Evolutionary conservation across 1,140 invertebrate genomes (phyloP), one percentile per base, ranked within the genome.

Genomic region (Cherax quadricarinatus): DNA sequence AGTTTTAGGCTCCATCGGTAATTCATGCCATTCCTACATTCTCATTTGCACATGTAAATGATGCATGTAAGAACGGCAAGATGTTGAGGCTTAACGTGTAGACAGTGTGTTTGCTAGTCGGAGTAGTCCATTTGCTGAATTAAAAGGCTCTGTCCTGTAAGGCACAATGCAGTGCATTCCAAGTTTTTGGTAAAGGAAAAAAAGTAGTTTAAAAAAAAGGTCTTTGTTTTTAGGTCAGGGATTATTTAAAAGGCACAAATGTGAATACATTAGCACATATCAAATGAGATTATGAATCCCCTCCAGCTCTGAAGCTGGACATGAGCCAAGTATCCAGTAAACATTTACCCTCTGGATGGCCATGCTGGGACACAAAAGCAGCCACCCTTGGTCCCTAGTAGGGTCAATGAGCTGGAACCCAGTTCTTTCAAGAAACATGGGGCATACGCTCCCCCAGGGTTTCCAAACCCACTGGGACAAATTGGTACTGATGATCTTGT

Each of bases 1-100:
- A 30, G n/a, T 75, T 75, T 75, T 75, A 75, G 70, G 70, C n/a
- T 75, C 70, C 70, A 75, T 75, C 21, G 70, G 70, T 21, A 75
- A 30, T 75, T 30, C 6, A 24, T 75, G 70, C 70, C 0, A 75
- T 9, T 24, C 12, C 6, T 75, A 30, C 70, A 75, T 75, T 75
- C 21, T 66, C 70, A 30, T 5, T 70, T 41, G 30, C 30, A 41
- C 66, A 70, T 16, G 21, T 70, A 70, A 21, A 75, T 30, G 21
- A 5, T 75, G 70, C 30, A n/a, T 70, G 12, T 21, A 70, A 70
- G 21, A 70, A 70, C 5, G 24, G 21, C 21, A 75, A 75, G 9
- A 75, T 30, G 7, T 75, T 75, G 24, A 75, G 5, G 70, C 70
- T 75, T 75, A 75, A 75, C n/a, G 9, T 75, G 70, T 75, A 75